A percentile compares a stretch with the other conserved stretches of the same genome.
Evolutionary conservation across 2,888 invertebrate species (phyloP).

Genomic region (Anoplius nigerrimus): DNA sequence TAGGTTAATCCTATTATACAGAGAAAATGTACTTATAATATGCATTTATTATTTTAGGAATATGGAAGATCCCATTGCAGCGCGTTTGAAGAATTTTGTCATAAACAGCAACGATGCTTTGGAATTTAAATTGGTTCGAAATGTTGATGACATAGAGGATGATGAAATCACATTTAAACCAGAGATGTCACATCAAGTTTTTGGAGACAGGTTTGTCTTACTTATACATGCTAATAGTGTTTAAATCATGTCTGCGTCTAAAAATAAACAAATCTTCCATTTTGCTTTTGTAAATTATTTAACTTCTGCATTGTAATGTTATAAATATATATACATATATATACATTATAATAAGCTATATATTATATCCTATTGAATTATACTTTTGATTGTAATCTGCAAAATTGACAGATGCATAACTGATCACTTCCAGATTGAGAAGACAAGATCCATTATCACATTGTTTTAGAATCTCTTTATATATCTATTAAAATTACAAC

Average conservation of each 20-base stretch:
- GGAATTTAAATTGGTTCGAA: slow-evolving; percentile 78
- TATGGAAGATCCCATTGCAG: slow-evolving; percentile 67
- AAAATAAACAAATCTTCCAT: neutral
- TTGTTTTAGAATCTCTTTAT: neutral
- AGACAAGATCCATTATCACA: too few species aligned
- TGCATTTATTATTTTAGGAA: slow-evolving; percentile 32
- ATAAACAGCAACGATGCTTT: slow-evolving; percentile 75
- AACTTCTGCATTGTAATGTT: slow-evolving; percentile 9
- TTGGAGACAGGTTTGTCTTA: slow-evolving; percentile 83
- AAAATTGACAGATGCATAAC: neutral
- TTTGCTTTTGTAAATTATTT: neutral
- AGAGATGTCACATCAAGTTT: slow-evolving; percentile 95
- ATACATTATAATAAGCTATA: too few species aligned
- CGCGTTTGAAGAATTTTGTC: slow-evolving; percentile 71
- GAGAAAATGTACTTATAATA: neutral
- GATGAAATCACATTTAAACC: slow-evolving; percentile 83
- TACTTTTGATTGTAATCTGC: neutral
- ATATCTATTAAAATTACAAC: slow-evolving; percentile 13
- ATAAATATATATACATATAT: neutral
- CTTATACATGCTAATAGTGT: neutral
- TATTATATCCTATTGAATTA: too few species aligned
- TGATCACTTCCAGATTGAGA: too few species aligned
- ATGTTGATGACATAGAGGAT: slow-evolving; percentile 81
- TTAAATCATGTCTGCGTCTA: neutral
- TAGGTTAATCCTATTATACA: neutral